Base-by-base conservation (phyloP, 2,113 vertebrate genomes). In the Xiphorhynchus elegans region DNA sequence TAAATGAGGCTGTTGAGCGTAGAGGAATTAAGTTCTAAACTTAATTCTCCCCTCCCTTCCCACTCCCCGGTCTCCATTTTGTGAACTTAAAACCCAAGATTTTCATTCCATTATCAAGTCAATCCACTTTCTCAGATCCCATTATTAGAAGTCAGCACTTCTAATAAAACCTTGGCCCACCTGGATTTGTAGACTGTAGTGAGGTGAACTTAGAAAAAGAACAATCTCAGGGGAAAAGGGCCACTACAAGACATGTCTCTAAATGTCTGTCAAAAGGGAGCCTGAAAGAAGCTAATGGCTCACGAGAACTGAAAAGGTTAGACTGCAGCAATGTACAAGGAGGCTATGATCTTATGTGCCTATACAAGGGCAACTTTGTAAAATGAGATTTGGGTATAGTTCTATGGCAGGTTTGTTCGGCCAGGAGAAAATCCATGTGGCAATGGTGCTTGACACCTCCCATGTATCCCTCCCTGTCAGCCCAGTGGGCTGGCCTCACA, bases 1-100 rank as follows among this genome's bases (percentile, higher is more conserved):
- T 96, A 98, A 97, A 98, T 92, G 96, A 97, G 69, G 84, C 95
- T 93, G 85, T 93, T 96, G 93, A 95, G 83, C n/a, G 6, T 58
- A 58, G 60, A 89, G 56, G 69, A 96, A 90, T 95, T 96, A 78
- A 77, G 80, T 66, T 95, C 91, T 95, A 91, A 96, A 96, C 72
- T 93, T 96, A 90, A 95, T 92, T 93, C 85, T 88, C 67, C 40
- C 19, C n/a, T 39, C 26, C 63, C 53, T 77, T 26, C 64, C 23
- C 0, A 0, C 33, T 26, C 35, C 55, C 35, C 0, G 0, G 40
- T n/a, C 64, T 95, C 69, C 76, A 92, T 84, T 90, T 97, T 77
- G n/a, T 68, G 62, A 89, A 89, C 21, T 2, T 1, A 53, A 58
- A 50, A 64, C 35, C 17, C 3, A 49, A 46, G 28, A 33, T 63